These are phyloP conservation scores for Sinopyrophorus schimmeli DNA, from an alignment of 2,888 invertebrate genomes.

Conservation along the genomic window DNA sequence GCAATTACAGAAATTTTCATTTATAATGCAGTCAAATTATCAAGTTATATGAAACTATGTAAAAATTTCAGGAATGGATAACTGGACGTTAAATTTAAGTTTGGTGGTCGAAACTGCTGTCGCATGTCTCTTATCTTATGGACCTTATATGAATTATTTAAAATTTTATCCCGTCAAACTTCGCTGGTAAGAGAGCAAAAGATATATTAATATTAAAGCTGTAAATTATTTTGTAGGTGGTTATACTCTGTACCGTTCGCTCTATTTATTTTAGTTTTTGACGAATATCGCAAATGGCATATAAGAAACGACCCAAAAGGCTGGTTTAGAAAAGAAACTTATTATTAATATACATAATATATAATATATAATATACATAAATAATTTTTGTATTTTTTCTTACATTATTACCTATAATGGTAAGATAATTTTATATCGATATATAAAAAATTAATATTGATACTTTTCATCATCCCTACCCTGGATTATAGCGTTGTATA, in stretches of 20 bases:
- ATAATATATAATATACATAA: too few relatives aligned
- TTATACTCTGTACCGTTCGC: slow-evolving; percentile 76
- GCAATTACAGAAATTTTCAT: too few relatives aligned
- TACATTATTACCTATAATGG: too few relatives aligned
- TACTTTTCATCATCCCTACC: too few relatives aligned
- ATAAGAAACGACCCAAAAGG: slow-evolving; percentile 70
- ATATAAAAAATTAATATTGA: too few relatives aligned
- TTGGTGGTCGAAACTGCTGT: slow-evolving; percentile 67
- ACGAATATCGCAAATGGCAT: slow-evolving; percentile 75
- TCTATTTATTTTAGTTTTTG: slow-evolving; percentile 73
- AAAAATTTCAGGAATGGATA: slow-evolving; percentile 61
- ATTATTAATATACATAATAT: slow-evolving; percentile 61
- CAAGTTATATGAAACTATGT: slow-evolving; percentile 1
- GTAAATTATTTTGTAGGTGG: slow-evolving; percentile 62
- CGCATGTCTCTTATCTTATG: slow-evolving; percentile 68
- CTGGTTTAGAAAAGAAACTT: slow-evolving; percentile 78
- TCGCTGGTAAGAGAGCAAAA: slow-evolving; percentile 57
- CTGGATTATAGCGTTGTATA: too few relatives aligned
- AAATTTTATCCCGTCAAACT: slow-evolving; percentile 71
- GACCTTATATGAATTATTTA: slow-evolving; percentile 65
- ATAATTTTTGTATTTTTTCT: too few relatives aligned
- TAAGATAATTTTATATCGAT: too few relatives aligned
- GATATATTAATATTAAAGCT: too few relatives aligned
- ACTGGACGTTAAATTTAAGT: slow-evolving; percentile 66
- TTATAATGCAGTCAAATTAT: too few relatives aligned